Evolutionary conservation across 2,888 invertebrate species (phyloP).

Genomic region (Phengaris arion): DNA sequence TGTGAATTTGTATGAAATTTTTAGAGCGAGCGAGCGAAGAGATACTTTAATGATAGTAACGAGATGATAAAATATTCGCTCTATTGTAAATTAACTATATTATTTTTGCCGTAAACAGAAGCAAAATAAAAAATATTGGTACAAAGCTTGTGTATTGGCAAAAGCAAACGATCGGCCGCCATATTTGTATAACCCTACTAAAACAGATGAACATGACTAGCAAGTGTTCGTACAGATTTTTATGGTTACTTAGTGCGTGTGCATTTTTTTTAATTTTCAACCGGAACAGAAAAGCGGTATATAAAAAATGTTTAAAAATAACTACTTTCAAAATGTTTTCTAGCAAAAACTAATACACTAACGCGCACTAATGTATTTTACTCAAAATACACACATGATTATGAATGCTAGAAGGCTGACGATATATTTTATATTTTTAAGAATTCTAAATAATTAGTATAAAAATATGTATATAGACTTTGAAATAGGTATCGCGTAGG

Average conservation of each 20-base stretch:
- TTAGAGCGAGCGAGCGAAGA: no score
- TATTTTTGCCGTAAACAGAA: background rate
- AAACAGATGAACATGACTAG: slow-evolving; percentile 19
- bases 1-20: background rate
- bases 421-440: slow-evolving; percentile 30
- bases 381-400: slow-evolving; percentile 36
- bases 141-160: slow-evolving; percentile 40
- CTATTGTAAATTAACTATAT: background rate
- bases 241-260: background rate
- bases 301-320: background rate
- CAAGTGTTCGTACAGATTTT: background rate
- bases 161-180: slow-evolving; percentile 49
- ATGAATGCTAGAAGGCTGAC: slow-evolving; percentile 34
- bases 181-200: slow-evolving; percentile 59
- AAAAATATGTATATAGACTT: background rate
- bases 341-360: slow-evolving; percentile 29
- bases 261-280: background rate
- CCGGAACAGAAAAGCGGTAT: slow-evolving; percentile 1
- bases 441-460: slow-evolving; percentile 11
- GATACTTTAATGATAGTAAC: no score
- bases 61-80: background rate
- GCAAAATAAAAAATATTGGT: slow-evolving; percentile 12
- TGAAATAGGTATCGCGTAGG: background rate
- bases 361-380: slow-evolving; percentile 34
- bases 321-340: background rate